phyloP scores from a whole-genome alignment of 2,113 vertebrate genomes.

The Clarias magur region DNA sequence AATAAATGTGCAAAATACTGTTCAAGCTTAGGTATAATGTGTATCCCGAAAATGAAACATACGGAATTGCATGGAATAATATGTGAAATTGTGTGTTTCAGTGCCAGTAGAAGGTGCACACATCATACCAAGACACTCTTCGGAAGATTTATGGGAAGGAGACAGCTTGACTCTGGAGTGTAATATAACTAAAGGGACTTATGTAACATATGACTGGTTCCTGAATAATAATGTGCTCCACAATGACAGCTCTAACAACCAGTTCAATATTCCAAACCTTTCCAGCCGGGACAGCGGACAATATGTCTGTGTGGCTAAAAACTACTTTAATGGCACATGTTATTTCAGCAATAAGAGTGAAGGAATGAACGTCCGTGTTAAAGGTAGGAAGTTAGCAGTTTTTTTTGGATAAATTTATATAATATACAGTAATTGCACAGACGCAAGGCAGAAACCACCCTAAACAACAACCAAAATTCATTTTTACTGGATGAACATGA shows the following conservation, averaged over 20 bases:
- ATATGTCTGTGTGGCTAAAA: slow-evolving; percentile 23
- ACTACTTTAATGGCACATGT: background rate
- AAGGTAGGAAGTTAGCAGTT: slow-evolving; percentile 28
- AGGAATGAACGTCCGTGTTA: slow-evolving; percentile 56
- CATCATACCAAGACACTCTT: slow-evolving; percentile 23
- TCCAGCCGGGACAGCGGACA: slow-evolving; percentile 1
- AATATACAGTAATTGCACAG: background rate
- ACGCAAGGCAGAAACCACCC: background rate
- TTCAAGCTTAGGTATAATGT: background rate
- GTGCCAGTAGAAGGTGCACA: slow-evolving; percentile 54
- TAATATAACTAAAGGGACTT: slow-evolving; percentile 44
- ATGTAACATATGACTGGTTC: slow-evolving; percentile 65
- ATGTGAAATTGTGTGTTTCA: slow-evolving; percentile 40
- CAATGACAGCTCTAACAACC: background rate
- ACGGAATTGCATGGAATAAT: background rate
- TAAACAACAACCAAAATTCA: background rate
- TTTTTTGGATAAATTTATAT: background rate
- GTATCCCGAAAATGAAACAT: background rate
- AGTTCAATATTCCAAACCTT: slow-evolving; percentile 50
- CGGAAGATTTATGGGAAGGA: slow-evolving; percentile 58
- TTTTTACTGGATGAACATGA: background rate
- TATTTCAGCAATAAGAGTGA: slow-evolving; percentile 19
- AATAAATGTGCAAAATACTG: background rate
- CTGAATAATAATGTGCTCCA: slow-evolving; percentile 43
- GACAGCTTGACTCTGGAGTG: slow-evolving; percentile 57